Conservation (phyloP, 1,140 invertebrate genomes). For the Drosophila nikananu region DNA sequence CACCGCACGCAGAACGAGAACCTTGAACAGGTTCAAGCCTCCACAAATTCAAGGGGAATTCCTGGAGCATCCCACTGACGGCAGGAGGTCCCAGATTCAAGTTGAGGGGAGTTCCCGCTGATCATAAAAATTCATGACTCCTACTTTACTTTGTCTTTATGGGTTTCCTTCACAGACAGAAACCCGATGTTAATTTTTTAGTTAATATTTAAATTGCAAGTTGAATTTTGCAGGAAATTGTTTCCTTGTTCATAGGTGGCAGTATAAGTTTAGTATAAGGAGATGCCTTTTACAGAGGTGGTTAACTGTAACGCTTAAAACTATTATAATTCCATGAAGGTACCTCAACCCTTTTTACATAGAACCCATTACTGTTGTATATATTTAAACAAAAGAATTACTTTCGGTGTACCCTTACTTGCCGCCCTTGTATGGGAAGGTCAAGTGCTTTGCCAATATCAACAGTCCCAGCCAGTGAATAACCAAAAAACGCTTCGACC, state of each 20-base stretch:
- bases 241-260: not conserved
- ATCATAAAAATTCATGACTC: conserved; percentile 32
- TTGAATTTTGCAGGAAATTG: not conserved
- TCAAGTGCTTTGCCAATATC: conserved; percentile 52
- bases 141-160: conserved; percentile 14
- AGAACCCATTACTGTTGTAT: not conserved
- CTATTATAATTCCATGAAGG: not conserved
- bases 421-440: conserved; percentile 16
- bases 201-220: conserved; percentile 18
- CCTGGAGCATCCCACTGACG: conserved; percentile 36
- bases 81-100: not conserved
- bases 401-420: conserved; percentile 8
- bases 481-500: conserved; percentile 21
- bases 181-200: conserved; percentile 3
- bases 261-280: not conserved
- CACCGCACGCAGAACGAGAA: conserved; percentile 46
- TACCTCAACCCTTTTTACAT: not conserved
- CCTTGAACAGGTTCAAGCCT: conserved; percentile 75
- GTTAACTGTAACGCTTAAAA: too few relatives aligned
- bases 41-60: conserved; percentile 54
- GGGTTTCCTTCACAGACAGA: conserved; percentile 8
- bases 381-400: too few relatives aligned
- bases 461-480: conserved; percentile 30
- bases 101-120: conserved; percentile 28
- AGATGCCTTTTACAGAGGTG: too few relatives aligned